Conservation (phyloP, 37 sponge, comb jelly and placozoan genomes). For the Tethya wilhelma region DNA sequence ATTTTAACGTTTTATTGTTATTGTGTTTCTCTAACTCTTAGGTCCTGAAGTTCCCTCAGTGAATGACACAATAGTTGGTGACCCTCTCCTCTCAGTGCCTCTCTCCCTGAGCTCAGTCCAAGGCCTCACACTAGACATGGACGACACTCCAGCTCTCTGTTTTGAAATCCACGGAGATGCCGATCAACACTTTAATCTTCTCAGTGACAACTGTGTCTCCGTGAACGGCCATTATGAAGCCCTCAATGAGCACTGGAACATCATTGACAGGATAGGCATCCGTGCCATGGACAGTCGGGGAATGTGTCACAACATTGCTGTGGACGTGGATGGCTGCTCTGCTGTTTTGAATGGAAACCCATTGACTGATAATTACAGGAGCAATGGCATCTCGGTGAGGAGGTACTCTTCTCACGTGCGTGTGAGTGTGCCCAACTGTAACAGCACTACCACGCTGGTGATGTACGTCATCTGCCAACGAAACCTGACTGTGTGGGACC, state of each 20-base stretch:
- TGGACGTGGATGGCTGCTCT: conserved; percentile 35
- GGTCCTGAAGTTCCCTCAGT: conserved; percentile 20
- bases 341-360: conserved; percentile 26
- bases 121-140: background rate
- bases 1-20: too few species aligned
- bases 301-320: conserved; percentile 30
- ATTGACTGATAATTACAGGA: background rate
- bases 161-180: conserved; percentile 59
- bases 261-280: conserved; percentile 27
- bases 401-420: conserved; percentile 14
- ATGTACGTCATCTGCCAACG: conserved; percentile 53
- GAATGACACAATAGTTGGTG: conserved; percentile 60
- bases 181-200: conserved; percentile 48
- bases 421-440: conserved; percentile 61
- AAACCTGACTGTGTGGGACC: conserved; percentile 19
- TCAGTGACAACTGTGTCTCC: conserved; percentile 55
- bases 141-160: conserved; percentile 27
- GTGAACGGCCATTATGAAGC: conserved; percentile 54
- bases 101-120: background rate
- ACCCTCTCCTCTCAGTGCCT: conserved; percentile 57
- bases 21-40: background rate
- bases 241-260: conserved; percentile 23
- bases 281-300: conserved; percentile 18
- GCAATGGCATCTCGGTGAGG: conserved; percentile 1
- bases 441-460: conserved; percentile 12